phyloP scores from a whole-genome alignment of 2,888 invertebrate species.

The Formica aserva region DNA sequence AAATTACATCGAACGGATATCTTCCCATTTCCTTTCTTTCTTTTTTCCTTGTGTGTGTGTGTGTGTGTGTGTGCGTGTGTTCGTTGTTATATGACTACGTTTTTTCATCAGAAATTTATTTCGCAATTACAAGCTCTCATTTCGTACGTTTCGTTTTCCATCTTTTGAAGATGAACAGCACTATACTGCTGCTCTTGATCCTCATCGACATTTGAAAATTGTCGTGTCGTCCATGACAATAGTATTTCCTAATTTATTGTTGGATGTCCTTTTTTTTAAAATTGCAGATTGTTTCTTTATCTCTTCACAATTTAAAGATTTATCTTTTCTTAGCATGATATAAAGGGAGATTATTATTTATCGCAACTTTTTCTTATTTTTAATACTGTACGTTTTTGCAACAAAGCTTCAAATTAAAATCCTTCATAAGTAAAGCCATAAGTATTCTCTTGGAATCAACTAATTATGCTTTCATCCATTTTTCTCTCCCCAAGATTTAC shows the following conservation, averaged over 20 bases:
- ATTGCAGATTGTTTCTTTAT: background rate
- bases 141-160: background rate
- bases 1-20: slow-evolving; percentile 56
- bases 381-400: background rate
- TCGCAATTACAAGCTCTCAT: background rate
- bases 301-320: background rate
- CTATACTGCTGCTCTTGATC: background rate
- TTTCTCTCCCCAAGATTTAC: background rate
- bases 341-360: background rate
- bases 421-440: background rate
- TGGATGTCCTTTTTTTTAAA: background rate
- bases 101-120: slow-evolving; percentile 8
- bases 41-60: background rate
- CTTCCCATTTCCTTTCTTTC: background rate
- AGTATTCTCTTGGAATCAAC: background rate
- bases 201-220: background rate
- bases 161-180: background rate
- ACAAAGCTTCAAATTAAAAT: background rate
- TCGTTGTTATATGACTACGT: background rate
- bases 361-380: background rate
- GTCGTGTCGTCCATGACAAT: background rate
- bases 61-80: background rate
- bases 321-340: background rate
- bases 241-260: background rate
- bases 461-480: background rate